Evolutionary conservation across 2,888 invertebrate species (phyloP), one percentile per base, ranked within the genome.

Genomic region (Andrena marginata): DNA sequence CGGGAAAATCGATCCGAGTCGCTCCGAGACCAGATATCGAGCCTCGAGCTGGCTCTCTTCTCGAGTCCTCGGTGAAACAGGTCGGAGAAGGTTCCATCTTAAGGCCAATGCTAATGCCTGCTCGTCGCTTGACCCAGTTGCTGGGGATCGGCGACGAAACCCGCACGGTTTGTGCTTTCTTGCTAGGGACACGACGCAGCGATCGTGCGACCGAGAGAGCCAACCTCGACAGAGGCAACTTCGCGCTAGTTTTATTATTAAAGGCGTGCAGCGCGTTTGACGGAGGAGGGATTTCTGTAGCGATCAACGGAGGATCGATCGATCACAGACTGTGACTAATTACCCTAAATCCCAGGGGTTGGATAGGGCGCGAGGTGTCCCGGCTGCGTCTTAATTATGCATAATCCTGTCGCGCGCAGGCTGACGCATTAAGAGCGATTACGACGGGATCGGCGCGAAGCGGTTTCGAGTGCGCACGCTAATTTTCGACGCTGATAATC

Each of bases 401-500:
- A 77, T 73, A 73, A 69, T 62, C n/a, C 68, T 13, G 33, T 48
- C 68, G 68, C 48, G 72, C 29, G 13, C 54, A 60, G 62, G n/a
- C 51, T 35, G 56, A 42, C 33, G 54, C 20, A 68, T 65, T 59
- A 65, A 31, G 62, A 49, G 59, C 77, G 63, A 85, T 85, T 76
- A 76, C 60, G 59, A 64, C 23, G 63, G 51, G n/a, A 49, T 60
- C 60, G 69, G 35, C 20, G 49, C 62, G 59, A 49, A 51, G 26
- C 68, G 63, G 62, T 56, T 71, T 78, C 78, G 60, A 82, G 72
- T 49, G 74, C 29, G 23, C 51, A 26, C 54, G 59, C 51, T 79
- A 86, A 85, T 88, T 86, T 85, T 82, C 80, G 65, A 71, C 60
- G 63, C 20, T 54, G 59, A 68, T 69, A 76, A 75, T 82, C 74